Percentiles rank a stretch among this genome's conserved stretches.
These are phyloP conservation scores for Alectura lathami DNA, from an alignment of 2,113 vertebrate species.

Conservation along the genomic window DNA sequence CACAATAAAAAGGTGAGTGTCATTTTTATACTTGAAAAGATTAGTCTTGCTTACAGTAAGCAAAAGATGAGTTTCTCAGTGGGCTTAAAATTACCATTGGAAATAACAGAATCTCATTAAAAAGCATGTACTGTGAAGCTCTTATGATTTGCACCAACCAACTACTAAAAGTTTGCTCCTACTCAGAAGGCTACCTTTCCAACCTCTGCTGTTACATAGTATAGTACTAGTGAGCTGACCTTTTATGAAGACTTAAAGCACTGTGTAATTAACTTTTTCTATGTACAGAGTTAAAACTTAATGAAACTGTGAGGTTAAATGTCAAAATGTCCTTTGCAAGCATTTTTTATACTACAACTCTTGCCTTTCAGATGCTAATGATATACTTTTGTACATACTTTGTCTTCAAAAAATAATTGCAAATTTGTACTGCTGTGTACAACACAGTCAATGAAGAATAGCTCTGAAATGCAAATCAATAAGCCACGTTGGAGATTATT, in stretches of 20 bases:
- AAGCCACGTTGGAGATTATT: neutral
- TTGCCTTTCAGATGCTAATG: constrained; percentile 2
- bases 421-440: neutral
- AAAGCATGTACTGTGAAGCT: constrained; percentile 8
- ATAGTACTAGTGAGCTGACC: constrained; percentile 33
- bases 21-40: constrained; percentile 37
- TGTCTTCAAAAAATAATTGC: neutral
- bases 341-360: neutral
- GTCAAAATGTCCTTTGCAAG: constrained; percentile 12
- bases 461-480: neutral
- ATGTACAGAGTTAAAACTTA: constrained; percentile 58
- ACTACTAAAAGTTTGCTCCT: constrained; percentile 23
- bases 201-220: neutral
- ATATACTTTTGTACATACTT: neutral
- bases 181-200: constrained; percentile 28
- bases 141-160: constrained; percentile 47
- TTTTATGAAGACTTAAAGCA: constrained; percentile 58
- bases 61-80: neutral
- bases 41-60: constrained; percentile 65
- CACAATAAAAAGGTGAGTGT: constrained; percentile 28
- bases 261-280: constrained; percentile 64
- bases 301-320: constrained; percentile 68
- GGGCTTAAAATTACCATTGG: constrained; percentile 21
- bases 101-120: constrained; percentile 75
- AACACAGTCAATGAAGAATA: neutral